Evolutionary conservation across 1,140 invertebrate species (phyloP).

Genomic region (Apis cerana): DNA sequence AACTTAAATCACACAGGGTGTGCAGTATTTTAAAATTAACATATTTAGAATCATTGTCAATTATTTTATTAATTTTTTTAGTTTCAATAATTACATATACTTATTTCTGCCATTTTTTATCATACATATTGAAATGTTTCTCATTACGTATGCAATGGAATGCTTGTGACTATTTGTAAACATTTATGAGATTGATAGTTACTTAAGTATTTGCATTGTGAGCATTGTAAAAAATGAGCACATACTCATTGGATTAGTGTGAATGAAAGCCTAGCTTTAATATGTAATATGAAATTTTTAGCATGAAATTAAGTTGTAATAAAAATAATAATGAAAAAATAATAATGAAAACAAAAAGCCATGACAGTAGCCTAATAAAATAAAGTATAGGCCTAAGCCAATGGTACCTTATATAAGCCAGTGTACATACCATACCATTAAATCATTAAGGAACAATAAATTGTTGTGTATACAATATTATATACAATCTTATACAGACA

Average conservation of each 20-base stretch:
- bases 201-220: slow-evolving; percentile 29
- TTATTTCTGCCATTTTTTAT: slow-evolving; percentile 26
- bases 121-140: background rate
- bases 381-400: slow-evolving; percentile 70
- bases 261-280: slow-evolving; percentile 62
- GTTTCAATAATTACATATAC: slow-evolving; percentile 18
- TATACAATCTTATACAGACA: slow-evolving; percentile 54
- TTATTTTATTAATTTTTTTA: background rate
- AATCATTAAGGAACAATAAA: slow-evolving; percentile 65
- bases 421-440: slow-evolving; percentile 73
- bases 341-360: slow-evolving; percentile 58
- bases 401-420: slow-evolving; percentile 71
- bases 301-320: slow-evolving; percentile 37
- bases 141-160: background rate
- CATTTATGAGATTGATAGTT: slow-evolving; percentile 23
- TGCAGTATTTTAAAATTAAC: slow-evolving; percentile 39
- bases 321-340: slow-evolving; percentile 19
- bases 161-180: slow-evolving; percentile 18
- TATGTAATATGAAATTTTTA: slow-evolving; percentile 52
- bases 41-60: background rate
- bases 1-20: slow-evolving; percentile 42
- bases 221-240: slow-evolving; percentile 47
- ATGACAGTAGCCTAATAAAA: slow-evolving; percentile 72
- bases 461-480: slow-evolving; percentile 63
- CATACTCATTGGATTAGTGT: slow-evolving; percentile 25